Base-by-base conservation (phyloP, 2,113 vertebrate genomes). In the Rhodinocichla rosea region DNA sequence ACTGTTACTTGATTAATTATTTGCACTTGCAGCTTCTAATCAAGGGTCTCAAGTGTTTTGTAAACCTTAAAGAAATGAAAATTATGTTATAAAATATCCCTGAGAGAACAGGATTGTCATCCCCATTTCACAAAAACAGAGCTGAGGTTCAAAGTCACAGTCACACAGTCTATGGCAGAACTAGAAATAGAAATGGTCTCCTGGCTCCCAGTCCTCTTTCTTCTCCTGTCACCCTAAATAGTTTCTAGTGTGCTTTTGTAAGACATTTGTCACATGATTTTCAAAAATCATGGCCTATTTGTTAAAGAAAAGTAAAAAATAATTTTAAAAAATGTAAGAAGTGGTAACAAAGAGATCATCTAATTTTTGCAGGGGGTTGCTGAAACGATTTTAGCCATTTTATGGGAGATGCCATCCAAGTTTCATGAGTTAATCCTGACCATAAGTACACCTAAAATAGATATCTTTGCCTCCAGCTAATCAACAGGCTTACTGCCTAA, bases 101-200 rank as follows among this genome's bases (percentile, higher is more conserved):
- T 56, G 90, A 70, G 84, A 90, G 82, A 85, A 12, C 49, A 85
- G 33, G 73, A 52, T 77, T 67, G 28, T 55, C 87, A 95, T 93
- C 88, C 82, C 78, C 14, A 2, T 94, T 96, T 93, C 92, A 85
- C 71, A 86, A 42, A 76, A 96, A 69, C 0, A 1, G 94, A 95
- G 68, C 78, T 92, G 93, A 95, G 68, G 87, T 95, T 94, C 94
- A 96, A 95, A 95, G 93, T 94, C 83, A 93, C 30, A 85, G 85
- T 83, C 90, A 80, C 87, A 76, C 24, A 74, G 60, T 80, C 88
- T 75, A 39, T 86, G 73, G 90, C 88, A 94, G 87, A 67, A 95
- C 85, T 92, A 95, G 96, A 96, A 96, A 97, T 95, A 96, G 95
- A 96, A 95, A 92, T 77, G 67, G 92, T 96, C 95, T 96, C 90